phyloP scores from a whole-genome alignment of 2,113 vertebrate species.

The Puma concolor region DNA sequence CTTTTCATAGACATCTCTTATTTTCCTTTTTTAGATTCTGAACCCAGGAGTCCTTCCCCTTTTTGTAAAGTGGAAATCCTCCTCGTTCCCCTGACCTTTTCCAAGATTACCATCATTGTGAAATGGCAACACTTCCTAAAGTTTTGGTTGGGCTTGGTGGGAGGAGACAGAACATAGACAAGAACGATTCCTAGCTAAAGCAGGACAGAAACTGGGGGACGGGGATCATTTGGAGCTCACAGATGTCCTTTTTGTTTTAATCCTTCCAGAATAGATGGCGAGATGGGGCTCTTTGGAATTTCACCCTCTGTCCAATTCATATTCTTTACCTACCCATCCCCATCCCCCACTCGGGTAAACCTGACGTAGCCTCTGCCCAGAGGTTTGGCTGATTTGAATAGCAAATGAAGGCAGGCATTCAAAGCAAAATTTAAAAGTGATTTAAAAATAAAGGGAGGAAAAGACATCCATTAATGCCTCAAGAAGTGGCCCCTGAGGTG shows the following conservation, averaged over 20 bases:
- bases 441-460: not conserved
- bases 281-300: not conserved
- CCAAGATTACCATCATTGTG: not conserved
- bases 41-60: not conserved
- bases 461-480: not conserved
- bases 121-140: not conserved
- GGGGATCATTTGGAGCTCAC: not conserved
- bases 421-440: not conserved
- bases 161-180: not conserved
- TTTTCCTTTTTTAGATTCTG: constrained; percentile 12
- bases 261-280: not conserved
- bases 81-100: not conserved
- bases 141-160: constrained; percentile 11
- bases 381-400: constrained; percentile 27
- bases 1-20: not conserved
- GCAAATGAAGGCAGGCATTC: constrained; percentile 19
- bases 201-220: not conserved
- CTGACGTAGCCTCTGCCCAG: not conserved
- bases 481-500: not conserved
- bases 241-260: constrained; percentile 17
- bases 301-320: not conserved
- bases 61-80: not conserved
- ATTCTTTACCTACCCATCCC: not conserved
- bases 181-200: not conserved
- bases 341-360: not conserved